Percentiles rank a stretch among this genome's conserved stretches.
phyloP scores from a whole-genome alignment of 1,140 invertebrate genomes.

The Phymorhynchus buccinoides region DNA sequence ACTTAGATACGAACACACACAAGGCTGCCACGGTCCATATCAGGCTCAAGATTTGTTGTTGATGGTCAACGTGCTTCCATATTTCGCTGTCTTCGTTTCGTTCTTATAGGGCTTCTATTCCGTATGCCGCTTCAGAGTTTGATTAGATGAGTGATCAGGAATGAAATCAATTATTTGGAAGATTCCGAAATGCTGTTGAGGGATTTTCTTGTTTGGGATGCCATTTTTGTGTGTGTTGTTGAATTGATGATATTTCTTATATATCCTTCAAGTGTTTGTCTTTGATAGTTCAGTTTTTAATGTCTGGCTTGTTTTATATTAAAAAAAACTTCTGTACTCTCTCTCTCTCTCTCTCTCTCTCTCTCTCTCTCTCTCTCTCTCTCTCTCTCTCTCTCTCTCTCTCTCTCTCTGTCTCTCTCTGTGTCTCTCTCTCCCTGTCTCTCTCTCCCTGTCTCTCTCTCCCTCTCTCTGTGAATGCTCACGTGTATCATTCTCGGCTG shows the following conservation, averaged over 20 bases:
- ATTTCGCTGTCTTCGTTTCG: neutral
- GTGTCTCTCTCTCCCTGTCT: conserved; percentile 32
- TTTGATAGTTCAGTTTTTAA: neutral
- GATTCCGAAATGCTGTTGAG: neutral
- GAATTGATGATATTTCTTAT: neutral
- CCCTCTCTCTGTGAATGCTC: conserved; percentile 44
- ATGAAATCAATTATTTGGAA: neutral
- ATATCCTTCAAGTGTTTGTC: neutral
- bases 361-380: conserved; percentile 26
- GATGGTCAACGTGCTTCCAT: neutral
- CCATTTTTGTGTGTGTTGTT: neutral
- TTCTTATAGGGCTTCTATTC: conserved; percentile 3
- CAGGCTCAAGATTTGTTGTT: neutral
- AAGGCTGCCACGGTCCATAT: neutral
- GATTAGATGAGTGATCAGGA: neutral
- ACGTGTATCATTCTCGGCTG: conserved; percentile 17
- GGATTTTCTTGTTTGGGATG: neutral
- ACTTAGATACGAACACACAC: neutral
- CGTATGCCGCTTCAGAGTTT: neutral
- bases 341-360: conserved; percentile 35
- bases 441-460: conserved; percentile 38
- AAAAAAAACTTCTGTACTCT: neutral
- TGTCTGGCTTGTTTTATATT: neutral
- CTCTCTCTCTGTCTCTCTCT: conserved; percentile 44
- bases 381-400: conserved; percentile 27